phyloP scores from a whole-genome alignment of 2,797 vertebrate genomes.

The Notolabrus celidotus region DNA sequence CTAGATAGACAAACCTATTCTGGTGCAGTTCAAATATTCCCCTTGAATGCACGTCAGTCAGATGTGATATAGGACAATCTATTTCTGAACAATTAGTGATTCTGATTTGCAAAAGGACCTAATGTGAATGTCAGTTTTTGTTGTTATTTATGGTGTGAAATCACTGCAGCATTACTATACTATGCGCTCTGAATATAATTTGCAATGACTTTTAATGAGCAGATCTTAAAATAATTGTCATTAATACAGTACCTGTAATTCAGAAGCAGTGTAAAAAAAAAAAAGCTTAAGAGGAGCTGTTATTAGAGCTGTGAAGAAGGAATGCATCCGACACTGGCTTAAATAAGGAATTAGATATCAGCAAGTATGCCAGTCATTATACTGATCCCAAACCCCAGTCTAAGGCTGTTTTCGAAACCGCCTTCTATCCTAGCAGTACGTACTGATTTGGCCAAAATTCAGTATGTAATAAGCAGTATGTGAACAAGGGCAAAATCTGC shows the following conservation, averaged over 20 bases:
- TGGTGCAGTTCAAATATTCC: constrained; percentile 43
- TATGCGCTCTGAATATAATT: neutral
- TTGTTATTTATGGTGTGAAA: neutral
- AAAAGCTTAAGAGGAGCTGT: too few species aligned
- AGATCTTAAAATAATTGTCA: neutral
- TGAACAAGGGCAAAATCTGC: too few species aligned
- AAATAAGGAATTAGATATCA: too few species aligned
- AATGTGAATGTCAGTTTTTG: neutral
- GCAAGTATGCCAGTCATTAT: too few species aligned
- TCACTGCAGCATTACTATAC: neutral
- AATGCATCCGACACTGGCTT: neutral
- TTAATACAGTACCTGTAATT: neutral
- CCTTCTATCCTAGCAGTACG: too few species aligned
- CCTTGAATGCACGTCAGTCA: constrained; percentile 47
- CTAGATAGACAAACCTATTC: constrained; percentile 57
- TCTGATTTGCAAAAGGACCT: neutral
- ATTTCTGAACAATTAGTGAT: constrained; percentile 1
- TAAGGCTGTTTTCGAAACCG: too few species aligned
- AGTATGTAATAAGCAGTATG: too few species aligned
- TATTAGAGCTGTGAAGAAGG: neutral
- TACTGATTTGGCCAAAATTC: too few species aligned
- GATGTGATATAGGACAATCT: constrained; percentile 13
- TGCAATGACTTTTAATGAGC: neutral
- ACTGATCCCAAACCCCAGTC: too few species aligned
- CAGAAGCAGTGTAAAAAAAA: neutral